Evolutionary conservation across 2,113 vertebrate species (phyloP).

Genomic region (Poecilia latipinna): DNA sequence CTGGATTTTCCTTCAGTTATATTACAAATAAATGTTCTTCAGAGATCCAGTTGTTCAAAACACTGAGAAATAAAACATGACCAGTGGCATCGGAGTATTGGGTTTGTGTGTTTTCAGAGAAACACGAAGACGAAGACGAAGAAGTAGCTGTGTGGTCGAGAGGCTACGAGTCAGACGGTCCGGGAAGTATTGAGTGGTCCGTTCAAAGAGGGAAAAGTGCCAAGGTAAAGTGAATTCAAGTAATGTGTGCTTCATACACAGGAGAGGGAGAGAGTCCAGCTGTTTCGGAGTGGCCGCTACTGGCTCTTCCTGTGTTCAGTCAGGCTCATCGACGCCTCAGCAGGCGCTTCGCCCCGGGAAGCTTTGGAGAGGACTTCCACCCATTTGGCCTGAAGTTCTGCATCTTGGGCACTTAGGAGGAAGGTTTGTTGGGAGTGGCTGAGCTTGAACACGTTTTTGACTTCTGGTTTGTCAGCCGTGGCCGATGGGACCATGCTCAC

Average conservation of each 20-base stretch:
- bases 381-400: conserved; percentile 86
- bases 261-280: conserved; percentile 52
- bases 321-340: conserved; percentile 54
- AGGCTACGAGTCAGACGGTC: conserved; percentile 52
- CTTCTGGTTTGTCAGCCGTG: conserved; percentile 78
- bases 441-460: conserved; percentile 82
- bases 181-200: conserved; percentile 55
- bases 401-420: conserved; percentile 84
- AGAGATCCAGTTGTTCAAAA: conserved; percentile 38
- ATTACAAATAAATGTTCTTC: conserved; percentile 68
- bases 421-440: conserved; percentile 83
- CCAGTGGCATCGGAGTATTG: conserved; percentile 25
- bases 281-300: conserved; percentile 61
- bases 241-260: conserved; percentile 80
- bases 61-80: conserved; percentile 54
- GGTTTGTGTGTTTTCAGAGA: conserved; percentile 32
- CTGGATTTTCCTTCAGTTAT: conserved; percentile 50
- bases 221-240: conserved; percentile 86
- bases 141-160: conserved; percentile 37
- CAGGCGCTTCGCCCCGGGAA: conserved; percentile 68
- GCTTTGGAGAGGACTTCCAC: conserved; percentile 83
- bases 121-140: conserved; percentile 6
- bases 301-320: conserved; percentile 76
- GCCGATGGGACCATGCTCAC: conserved; percentile 68
- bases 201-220: conserved; percentile 81